phyloP scores from a whole-genome alignment of 2,797 vertebrate species.

The Falco biarmicus region DNA sequence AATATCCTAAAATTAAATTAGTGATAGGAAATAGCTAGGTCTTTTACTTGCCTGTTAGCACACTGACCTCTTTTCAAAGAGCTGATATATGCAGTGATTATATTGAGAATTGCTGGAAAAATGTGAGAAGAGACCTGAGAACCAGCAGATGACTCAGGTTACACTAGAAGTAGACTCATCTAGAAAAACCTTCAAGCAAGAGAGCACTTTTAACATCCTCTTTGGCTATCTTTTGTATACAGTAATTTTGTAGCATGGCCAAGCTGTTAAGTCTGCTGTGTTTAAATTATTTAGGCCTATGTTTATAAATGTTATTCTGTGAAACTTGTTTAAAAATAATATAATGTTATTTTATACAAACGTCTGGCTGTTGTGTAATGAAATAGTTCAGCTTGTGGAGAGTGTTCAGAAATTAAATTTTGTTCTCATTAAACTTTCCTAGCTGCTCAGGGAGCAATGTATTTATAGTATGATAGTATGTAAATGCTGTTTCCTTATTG shows the following conservation, averaged over 20 bases:
- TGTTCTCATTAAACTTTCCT: not conserved
- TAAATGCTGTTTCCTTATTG: constrained; percentile 26
- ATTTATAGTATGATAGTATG: not conserved
- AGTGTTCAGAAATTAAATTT: not conserved
- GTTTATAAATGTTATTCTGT: constrained; percentile 76
- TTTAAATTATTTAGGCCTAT: constrained; percentile 77
- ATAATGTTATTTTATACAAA: constrained; percentile 78
- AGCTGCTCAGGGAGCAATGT: constrained; percentile 43
- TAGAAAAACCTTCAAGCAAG: constrained; percentile 65
- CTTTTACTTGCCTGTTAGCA: constrained; percentile 37
- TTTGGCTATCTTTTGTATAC: constrained; percentile 72
- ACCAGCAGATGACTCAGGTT: constrained; percentile 11
- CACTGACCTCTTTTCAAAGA: constrained; percentile 14
- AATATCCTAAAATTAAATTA: constrained; percentile 27
- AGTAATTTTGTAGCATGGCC: constrained; percentile 77
- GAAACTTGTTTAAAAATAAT: constrained; percentile 77
- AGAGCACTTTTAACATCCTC: constrained; percentile 72
- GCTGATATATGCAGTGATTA: constrained; percentile 11
- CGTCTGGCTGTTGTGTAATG: constrained; percentile 1
- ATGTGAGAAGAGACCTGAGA: not conserved
- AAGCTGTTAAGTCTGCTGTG: constrained; percentile 72
- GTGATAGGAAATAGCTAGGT: not conserved
- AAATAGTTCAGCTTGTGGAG: not conserved
- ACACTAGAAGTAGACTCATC: constrained; percentile 40
- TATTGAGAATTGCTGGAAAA: not conserved